Percentiles rank a stretch among this genome's conserved stretches.
Conservation (phyloP, 2,113 vertebrate species). For the Syrrhaptes paradoxus region DNA sequence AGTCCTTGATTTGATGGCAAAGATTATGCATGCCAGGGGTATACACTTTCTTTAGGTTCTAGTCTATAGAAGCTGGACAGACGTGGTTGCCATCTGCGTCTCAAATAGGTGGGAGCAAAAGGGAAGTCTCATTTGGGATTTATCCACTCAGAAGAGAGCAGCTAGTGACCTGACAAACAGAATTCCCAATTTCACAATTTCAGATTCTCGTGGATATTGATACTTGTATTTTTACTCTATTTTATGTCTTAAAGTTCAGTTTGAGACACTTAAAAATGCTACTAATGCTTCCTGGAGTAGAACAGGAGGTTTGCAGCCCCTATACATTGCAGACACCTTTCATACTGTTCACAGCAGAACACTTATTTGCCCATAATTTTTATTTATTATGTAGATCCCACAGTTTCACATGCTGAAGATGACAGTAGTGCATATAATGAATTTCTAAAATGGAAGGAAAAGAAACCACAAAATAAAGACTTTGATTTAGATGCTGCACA, state of each 20-base stretch:
- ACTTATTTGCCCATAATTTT: not conserved
- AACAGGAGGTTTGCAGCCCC: not conserved
- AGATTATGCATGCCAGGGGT: not conserved
- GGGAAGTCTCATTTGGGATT: not conserved
- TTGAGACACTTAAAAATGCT: not conserved
- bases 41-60: not conserved
- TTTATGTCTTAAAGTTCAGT: not conserved
- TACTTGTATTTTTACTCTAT: not conserved
- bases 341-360: not conserved
- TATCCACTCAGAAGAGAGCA: not conserved
- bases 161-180: not conserved
- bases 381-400: conserved; percentile 31
- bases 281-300: not conserved
- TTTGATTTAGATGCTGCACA: conserved; percentile 83
- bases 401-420: not conserved
- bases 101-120: not conserved
- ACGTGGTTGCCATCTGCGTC: not conserved
- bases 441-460: conserved; percentile 70
- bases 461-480: not conserved
- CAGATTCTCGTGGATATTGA: not conserved
- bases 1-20: not conserved
- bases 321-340: not conserved
- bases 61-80: not conserved
- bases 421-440: conserved; percentile 15
- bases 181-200: not conserved